Evolutionary conservation across 64 coral and sea anemone species (phyloP).

Genomic region (Catalaphyllia jardinei): DNA sequence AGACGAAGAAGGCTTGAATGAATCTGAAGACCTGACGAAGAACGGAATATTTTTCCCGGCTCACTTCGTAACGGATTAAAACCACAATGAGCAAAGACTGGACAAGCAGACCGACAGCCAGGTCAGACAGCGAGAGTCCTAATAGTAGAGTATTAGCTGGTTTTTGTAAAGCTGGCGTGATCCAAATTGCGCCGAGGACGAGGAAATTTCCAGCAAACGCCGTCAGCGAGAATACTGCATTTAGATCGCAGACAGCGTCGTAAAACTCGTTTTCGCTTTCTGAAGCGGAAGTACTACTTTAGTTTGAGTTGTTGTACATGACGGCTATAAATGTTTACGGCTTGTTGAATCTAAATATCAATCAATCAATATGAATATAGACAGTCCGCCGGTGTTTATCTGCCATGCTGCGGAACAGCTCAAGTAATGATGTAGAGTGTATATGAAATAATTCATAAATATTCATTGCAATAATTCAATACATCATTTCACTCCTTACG

Average conservation of each 20-base stretch:
- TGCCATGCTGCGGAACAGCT: too few species aligned
- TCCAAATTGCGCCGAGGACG: slow-evolving; percentile 7
- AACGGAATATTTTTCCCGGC: not conserved
- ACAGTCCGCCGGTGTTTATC: not conserved
- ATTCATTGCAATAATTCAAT: too few species aligned
- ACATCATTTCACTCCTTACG: too few species aligned
- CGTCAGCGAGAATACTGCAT: not conserved
- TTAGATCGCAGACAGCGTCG: not conserved
- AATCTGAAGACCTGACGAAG: not conserved
- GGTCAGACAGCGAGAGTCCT: not conserved
- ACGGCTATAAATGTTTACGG: not conserved
- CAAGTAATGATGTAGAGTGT: too few species aligned
- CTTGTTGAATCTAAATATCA: not conserved
- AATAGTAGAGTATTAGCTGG: slow-evolving; percentile 1
- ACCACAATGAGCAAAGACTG: slow-evolving; percentile 1
- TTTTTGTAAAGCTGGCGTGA: not conserved
- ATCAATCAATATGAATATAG: not conserved
- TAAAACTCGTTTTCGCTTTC: not conserved
- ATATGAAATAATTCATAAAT: too few species aligned
- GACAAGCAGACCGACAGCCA: not conserved
- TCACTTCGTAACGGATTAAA: not conserved
- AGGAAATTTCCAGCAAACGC: not conserved
- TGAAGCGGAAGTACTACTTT: not conserved
- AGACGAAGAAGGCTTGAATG: not conserved
- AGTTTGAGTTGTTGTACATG: not conserved